Conservation (phyloP, 2,113 vertebrate genomes). For the Macquaria ambigua region DNA sequence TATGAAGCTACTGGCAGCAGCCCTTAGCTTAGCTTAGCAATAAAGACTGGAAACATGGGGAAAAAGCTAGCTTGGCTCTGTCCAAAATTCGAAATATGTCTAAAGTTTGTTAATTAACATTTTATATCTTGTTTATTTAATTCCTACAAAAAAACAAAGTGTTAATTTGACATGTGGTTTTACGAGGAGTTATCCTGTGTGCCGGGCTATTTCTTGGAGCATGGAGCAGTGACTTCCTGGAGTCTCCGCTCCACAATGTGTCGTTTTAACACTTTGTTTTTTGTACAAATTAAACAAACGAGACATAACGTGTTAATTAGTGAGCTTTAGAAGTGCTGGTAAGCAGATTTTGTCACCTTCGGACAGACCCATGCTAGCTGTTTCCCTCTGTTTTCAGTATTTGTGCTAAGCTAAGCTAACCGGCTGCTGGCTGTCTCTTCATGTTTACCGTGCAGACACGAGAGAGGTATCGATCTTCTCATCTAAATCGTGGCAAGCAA, state of each 20-base stretch:
- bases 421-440: not conserved
- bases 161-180: not conserved
- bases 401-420: slow-evolving; percentile 16
- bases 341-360: not conserved
- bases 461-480: not conserved
- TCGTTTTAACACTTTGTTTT: not conserved
- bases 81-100: not conserved
- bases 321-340: not conserved
- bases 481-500: not conserved
- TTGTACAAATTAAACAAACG: not conserved
- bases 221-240: not conserved
- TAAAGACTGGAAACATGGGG: not conserved
- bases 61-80: not conserved
- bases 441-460: too few relatives aligned
- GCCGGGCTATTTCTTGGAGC: not conserved
- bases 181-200: not conserved
- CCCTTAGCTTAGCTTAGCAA: not conserved
- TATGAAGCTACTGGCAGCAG: not conserved
- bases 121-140: not conserved
- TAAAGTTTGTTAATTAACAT: not conserved
- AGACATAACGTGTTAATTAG: not conserved
- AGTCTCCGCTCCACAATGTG: not conserved
- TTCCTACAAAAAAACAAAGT: not conserved
- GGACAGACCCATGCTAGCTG: not conserved
- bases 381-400: not conserved